Base-by-base conservation (phyloP, 2,888 invertebrate species). In the Harpalus rubripes region DNA sequence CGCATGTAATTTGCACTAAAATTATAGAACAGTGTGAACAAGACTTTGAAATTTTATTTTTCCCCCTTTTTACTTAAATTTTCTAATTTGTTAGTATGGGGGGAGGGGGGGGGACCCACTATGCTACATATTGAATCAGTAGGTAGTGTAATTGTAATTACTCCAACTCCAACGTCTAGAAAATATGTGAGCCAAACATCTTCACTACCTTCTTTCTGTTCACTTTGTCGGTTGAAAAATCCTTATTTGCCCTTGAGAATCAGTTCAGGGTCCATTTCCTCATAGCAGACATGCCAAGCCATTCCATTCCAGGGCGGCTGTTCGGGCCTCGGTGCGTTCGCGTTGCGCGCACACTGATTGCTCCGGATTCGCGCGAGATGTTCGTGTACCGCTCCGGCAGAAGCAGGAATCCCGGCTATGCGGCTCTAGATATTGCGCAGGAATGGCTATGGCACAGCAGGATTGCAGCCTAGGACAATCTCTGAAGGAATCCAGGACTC, bases 291-390 rank as follows among this genome's bases (percentile, higher is more conserved):
- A 12, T 52, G 44, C 44, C 12, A 8, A 3, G 44, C 32, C 44
- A 52, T 52, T 52, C 32, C 44, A 52, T 52, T 52, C 44, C 32
- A 3, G 68, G 32, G 68, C 22, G 12, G 41, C n/a, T 15, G 68
- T 68, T 41, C 68, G 41, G 68, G 68, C 32, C 32, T 7, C 72
- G 41, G 16, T 12, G 41, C 16, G 68, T 22, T 63, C 7, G 41
- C 16, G 68, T 22, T 63, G 22, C 68, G 68, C 68, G 58, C 72
- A 72, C 82, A 82, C 52, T 82, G 82, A 82, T 82, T 82, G 82
- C 81, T 68, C 59, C 44, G 74, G 41, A 22, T 81, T 63, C 63
- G 80, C 61, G 80, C 81, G 65, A 72, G 82, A 82, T 82, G 82
- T 82, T 82, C 65, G 58, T 56, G 58, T 79, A 32, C 44, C 81